phyloP scores from a whole-genome alignment of 1,140 invertebrate species.

The Microplitis demolitor region DNA sequence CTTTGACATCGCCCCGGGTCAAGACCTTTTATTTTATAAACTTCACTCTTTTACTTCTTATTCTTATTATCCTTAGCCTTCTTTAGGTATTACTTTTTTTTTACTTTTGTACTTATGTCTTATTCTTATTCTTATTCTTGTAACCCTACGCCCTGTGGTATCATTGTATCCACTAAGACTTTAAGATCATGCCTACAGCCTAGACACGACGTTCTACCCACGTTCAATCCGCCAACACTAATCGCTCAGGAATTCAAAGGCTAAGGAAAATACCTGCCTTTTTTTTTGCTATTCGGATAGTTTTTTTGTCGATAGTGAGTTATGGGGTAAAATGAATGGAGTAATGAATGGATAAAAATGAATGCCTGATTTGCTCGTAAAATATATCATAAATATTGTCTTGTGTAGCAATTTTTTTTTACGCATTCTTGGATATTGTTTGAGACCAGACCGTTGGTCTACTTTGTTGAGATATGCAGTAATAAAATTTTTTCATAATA shows the following conservation, averaged over 20 bases:
- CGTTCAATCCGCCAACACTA: slow-evolving; percentile 44
- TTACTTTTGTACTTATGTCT: neutral
- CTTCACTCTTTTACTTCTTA: slow-evolving; percentile 30
- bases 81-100: too few species aligned
- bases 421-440: too few species aligned
- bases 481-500: too few species aligned
- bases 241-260: slow-evolving; percentile 46
- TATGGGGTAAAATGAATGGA: too few species aligned
- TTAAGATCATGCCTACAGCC: slow-evolving; percentile 16
- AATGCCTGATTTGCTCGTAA: too few species aligned
- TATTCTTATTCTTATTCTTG: neutral
- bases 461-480: too few species aligned
- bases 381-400: too few species aligned
- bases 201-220: slow-evolving; percentile 36
- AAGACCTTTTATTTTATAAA: slow-evolving; percentile 42
- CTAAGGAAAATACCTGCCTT: slow-evolving; percentile 36
- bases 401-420: too few species aligned
- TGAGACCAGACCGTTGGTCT: too few species aligned
- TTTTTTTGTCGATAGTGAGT: too few species aligned
- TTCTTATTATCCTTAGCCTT: neutral
- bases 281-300: neutral
- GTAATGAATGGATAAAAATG: too few species aligned
- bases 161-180: slow-evolving; percentile 36
- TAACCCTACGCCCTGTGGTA: slow-evolving; percentile 17
- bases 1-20: slow-evolving; percentile 54